Base-by-base conservation (phyloP, 2,888 invertebrate genomes). In the Molorchus minor region DNA sequence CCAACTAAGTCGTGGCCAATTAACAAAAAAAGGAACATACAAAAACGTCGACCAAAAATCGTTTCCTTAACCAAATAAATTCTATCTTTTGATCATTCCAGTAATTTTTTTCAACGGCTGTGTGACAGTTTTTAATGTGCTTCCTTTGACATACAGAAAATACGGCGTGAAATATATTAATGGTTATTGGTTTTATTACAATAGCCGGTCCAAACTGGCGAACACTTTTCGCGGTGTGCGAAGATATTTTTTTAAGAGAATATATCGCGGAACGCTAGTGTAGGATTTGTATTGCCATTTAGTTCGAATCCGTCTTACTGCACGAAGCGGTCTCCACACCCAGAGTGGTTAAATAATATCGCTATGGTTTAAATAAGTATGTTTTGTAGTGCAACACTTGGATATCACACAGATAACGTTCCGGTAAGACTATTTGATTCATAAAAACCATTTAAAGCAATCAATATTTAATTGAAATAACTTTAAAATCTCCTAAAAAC, bases 1-100 rank as follows among this genome's bases (percentile, higher is more conserved):
- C 60, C 43, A 56, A 53, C 60, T 40, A 62, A 55, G 62, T 56
- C 56, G 38, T 60, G 43, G 47, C 36, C 47, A 47, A 47, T 47
- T 47, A 47, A 13, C 36, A 47, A 47, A 52, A 52, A 41, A 40
- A 19, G 15, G 10, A 20, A 21, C 40, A 20, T 7, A 40, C 40
- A 52, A 52, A 41, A 40, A 40, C 40, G 41, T 36, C 16, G 12
- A 20, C 40, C 40, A 52, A 52, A 51, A 52, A 40, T 41, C 40
- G 41, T 36, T 41, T 41, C 51, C 51, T 40, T 17, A 44, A 36
- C 41, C 45, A 29, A 53, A 21, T 35, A 38, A 60, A 36, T n/a
- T 35, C 19, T 8, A 25, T 17, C 13, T 41, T 19, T 35, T 20
- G 20, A 36, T 19, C 4, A 10, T 5, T 12, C 20, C 1, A 8